These are phyloP conservation scores for Limnothrissa miodon DNA, from an alignment of 2,113 vertebrate species.

Conservation along the genomic window DNA sequence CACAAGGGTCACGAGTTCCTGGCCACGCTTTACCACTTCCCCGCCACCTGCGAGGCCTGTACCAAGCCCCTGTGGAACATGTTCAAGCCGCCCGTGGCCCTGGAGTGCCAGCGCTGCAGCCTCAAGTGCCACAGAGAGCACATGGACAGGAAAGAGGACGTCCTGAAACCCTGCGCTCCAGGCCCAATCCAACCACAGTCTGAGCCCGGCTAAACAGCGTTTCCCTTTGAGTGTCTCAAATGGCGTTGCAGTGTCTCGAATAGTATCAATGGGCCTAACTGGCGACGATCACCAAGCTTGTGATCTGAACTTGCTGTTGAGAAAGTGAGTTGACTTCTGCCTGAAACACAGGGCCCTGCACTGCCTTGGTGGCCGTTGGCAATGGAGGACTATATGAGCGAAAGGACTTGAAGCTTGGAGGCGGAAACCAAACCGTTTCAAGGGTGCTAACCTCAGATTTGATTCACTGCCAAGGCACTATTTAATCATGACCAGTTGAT, in stretches of 20 bases:
- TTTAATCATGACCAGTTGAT: neutral
- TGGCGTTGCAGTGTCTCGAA: too few species aligned
- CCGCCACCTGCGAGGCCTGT: conserved; percentile 86
- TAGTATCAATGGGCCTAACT: neutral
- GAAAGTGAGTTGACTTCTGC: conserved; percentile 1
- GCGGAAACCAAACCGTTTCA: neutral
- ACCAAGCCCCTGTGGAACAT: conserved; percentile 88
- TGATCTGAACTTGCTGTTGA: neutral
- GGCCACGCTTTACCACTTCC: conserved; percentile 86
- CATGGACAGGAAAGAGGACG: conserved; percentile 86
- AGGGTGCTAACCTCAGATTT: neutral
- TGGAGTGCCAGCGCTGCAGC: conserved; percentile 86
- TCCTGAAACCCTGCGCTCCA: conserved; percentile 75
- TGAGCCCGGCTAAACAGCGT: neutral
- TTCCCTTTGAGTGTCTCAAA: neutral
- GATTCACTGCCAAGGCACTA: neutral
- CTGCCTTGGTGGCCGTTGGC: neutral
- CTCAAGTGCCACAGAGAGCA: conserved; percentile 89
- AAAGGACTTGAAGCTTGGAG: neutral
- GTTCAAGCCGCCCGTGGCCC: conserved; percentile 86
- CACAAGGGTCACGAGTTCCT: conserved; percentile 90
- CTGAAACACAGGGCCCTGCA: neutral
- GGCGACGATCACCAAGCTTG: neutral
- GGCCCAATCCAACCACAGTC: conserved; percentile 35
- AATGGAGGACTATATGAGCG: neutral